Evolutionary conservation across 2,113 vertebrate species (phyloP), one percentile per base, ranked within the genome.

Genomic region (Collichthys lucidus): DNA sequence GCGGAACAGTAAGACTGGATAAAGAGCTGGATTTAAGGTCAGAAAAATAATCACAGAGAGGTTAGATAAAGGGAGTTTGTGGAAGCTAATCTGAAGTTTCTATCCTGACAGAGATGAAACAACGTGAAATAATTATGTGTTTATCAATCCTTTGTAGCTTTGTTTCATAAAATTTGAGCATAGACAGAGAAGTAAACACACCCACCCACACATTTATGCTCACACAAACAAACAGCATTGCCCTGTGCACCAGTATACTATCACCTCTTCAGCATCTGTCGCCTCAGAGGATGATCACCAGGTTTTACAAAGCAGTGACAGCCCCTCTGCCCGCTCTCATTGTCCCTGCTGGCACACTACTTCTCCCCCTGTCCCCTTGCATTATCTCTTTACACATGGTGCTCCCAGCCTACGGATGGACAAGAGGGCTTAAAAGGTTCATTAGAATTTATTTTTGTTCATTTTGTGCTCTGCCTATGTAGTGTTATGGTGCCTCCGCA

Each of bases 401-500:
- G 44, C 70, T 81, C 73, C 62, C 74, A 57, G 82, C 93, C 85
- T 24, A 42, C n/a, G 77, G 86, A 86, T 65, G 82, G 74, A 91
- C 85, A 77, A 72, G 77, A 71, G 72, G 82, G 85, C 89, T 88
- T 90, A 92, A 95, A 94, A 93, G 90, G 82, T 92, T 94, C 87
- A 93, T 93, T 94, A 94, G 83, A 86, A 89, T 93, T 93, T 94
- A 94, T 95, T 93, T 94, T 91, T 89, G 87, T 90, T 87, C 87
- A 87, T 86, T 93, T 93, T 89, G 92, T 75, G 86, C 83, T 86
- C 62, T 53, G 80, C 79, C 84, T 61, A 77, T 84, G 79, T 86
- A 86, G 89, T 66, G 69, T 60, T 83, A 57, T 66, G 71, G 75
- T 83, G 74, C 47, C 75, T 83, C 80, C 78, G 9, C 77, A 90